Conservation (phyloP, 1,140 invertebrate species). For the Drosophila fuyamai region DNA sequence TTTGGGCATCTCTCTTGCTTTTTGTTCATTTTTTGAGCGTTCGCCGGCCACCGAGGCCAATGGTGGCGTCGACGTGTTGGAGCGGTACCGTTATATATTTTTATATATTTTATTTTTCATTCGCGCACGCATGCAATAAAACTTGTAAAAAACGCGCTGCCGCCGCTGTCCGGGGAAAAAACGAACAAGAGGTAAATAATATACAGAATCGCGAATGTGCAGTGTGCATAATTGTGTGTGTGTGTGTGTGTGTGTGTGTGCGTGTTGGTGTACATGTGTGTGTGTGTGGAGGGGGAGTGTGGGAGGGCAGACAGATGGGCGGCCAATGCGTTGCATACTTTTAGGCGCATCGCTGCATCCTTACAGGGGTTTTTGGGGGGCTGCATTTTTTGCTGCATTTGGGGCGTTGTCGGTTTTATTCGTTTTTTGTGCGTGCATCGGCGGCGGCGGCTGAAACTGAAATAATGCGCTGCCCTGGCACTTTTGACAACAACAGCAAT, state of each 20-base stretch:
- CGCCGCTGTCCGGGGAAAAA: conserved; percentile 53
- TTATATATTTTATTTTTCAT: conserved; percentile 84
- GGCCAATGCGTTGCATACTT: conserved; percentile 77
- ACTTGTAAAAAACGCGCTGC: conserved; percentile 72
- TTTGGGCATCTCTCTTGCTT: conserved; percentile 82
- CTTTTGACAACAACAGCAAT: conserved; percentile 70
- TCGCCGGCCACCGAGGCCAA: conserved; percentile 51
- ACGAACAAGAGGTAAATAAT: conserved; percentile 82
- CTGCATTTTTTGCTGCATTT: conserved; percentile 58
- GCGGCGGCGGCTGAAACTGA: conserved; percentile 13
- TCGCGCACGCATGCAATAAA: conserved; percentile 83
- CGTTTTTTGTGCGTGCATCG: conserved; percentile 73
- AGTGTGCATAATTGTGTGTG: background rate
- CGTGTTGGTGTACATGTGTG: background rate
- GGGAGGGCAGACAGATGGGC: conserved; percentile 56
- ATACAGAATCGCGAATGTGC: conserved; percentile 55
- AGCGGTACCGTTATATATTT: conserved; percentile 83
- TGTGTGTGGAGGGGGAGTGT: background rate
- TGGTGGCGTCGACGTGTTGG: conserved; percentile 61
- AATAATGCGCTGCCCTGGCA: conserved; percentile 59
- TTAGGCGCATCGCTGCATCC: conserved; percentile 70
- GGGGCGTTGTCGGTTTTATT: conserved; percentile 77
- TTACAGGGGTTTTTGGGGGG: conserved; percentile 43
- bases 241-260: background rate
- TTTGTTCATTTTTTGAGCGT: conserved; percentile 79